phyloP scores from a whole-genome alignment of 2,888 invertebrate genomes.

The Chironomus tentans region DNA sequence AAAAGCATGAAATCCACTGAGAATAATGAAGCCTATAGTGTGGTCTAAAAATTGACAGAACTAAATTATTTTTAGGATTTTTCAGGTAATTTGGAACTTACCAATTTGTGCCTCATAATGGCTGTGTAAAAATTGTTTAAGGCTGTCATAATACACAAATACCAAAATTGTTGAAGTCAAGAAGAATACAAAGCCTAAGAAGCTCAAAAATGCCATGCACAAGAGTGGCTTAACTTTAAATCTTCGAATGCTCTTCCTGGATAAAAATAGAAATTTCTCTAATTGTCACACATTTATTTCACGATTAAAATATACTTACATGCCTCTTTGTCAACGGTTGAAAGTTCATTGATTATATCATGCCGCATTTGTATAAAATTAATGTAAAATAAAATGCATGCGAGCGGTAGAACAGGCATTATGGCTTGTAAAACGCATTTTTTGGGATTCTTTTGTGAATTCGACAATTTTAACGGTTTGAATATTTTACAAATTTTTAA shows the following conservation, averaged over 20 bases:
- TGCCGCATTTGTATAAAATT: not conserved
- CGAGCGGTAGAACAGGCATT: no score
- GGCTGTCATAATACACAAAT: not conserved
- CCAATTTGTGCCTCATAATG: not conserved
- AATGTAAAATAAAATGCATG: not conserved
- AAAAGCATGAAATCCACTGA: not conserved
- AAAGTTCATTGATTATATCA: not conserved
- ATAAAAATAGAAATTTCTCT: not conserved
- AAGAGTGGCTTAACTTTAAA: not conserved
- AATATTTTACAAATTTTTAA: no score
- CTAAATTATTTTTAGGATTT: not conserved
- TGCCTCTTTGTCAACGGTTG: not conserved
- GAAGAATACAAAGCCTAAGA: conserved; percentile 10
- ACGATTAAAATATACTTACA: not conserved
- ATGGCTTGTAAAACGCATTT: no score
- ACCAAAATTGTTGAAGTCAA: not conserved
- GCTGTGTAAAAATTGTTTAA: not conserved
- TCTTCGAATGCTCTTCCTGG: not conserved
- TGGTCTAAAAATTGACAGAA: not conserved
- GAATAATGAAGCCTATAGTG: not conserved
- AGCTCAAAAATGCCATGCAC: not conserved
- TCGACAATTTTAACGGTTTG: no score
- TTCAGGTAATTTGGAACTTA: not conserved
- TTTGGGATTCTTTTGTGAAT: no score
- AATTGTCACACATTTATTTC: not conserved